Evolutionary conservation across 2,797 vertebrate species (phyloP).

Genomic region (Dipus sagitta): DNA sequence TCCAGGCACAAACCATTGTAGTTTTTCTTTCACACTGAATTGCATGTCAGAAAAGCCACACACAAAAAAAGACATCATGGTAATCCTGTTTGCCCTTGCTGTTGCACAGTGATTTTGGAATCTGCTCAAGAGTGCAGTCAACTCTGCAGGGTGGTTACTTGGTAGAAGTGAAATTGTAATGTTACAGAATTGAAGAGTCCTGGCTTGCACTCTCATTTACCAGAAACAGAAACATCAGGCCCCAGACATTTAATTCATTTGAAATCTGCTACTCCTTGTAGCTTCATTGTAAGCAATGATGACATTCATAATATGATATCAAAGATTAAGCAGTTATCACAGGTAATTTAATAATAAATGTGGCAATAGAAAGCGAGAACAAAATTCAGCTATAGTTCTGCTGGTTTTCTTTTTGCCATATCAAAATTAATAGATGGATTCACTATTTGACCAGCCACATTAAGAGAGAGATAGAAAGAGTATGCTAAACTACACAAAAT

Average conservation of each 20-base stretch:
- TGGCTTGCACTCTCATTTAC: conserved; percentile 4
- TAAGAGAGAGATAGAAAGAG: background rate
- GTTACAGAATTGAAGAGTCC: conserved; percentile 19
- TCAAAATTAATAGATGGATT: conserved; percentile 33
- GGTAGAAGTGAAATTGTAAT: conserved; percentile 51
- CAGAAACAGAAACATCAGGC: conserved; percentile 40
- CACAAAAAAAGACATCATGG: conserved; percentile 46
- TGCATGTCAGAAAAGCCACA: conserved; percentile 71
- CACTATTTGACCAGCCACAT: background rate
- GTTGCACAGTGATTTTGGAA: conserved; percentile 75
- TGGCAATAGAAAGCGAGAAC: conserved; percentile 30
- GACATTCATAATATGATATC: conserved; percentile 11
- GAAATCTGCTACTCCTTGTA: background rate
- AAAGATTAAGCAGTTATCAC: conserved; percentile 28
- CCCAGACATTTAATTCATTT: conserved; percentile 43
- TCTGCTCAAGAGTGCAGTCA: conserved; percentile 8
- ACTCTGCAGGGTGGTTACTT: conserved; percentile 35
- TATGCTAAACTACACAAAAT: background rate
- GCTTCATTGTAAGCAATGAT: background rate
- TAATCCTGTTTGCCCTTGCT: conserved; percentile 76
- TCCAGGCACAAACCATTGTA: conserved; percentile 75
- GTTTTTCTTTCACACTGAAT: conserved; percentile 74
- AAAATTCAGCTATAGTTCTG: background rate
- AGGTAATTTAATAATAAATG: conserved; percentile 39
- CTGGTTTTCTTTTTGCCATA: background rate